Conservation (phyloP, 2,797 vertebrate genomes). For the Sitta carolinensis region DNA sequence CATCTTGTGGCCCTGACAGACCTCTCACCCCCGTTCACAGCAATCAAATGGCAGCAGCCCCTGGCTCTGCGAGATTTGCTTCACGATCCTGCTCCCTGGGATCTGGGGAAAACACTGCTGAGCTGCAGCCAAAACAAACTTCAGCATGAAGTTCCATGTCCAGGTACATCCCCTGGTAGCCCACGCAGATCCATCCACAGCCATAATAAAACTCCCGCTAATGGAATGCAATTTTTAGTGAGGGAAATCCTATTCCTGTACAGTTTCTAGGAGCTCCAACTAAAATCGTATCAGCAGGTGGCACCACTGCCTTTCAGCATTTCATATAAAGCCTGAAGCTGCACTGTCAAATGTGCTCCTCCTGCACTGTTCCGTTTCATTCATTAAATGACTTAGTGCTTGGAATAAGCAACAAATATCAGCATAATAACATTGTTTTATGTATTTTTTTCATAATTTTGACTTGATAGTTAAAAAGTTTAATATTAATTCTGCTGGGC, state of each 20-base stretch:
- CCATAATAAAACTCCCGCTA: background rate
- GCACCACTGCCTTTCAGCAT: background rate
- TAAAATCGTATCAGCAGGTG: background rate
- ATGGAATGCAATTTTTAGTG: accelerated
- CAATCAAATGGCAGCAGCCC: no score
- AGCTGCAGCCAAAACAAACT: background rate
- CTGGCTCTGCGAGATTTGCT: background rate
- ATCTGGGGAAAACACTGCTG: background rate
- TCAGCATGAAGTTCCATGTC: accelerated
- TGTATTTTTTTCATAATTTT: background rate
- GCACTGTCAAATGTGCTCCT: accelerated
- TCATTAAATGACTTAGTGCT: background rate
- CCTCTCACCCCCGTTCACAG: background rate
- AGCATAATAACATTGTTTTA: background rate
- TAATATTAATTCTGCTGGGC: accelerated
- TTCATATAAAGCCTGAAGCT: accelerated
- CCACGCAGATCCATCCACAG: background rate
- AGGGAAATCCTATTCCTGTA: background rate
- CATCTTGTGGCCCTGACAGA: no score
- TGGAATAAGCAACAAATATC: accelerated
- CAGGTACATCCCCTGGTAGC: background rate
- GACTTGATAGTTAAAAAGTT: background rate
- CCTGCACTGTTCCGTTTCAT: background rate
- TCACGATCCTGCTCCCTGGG: accelerated
- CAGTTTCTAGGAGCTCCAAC: accelerated